Percentiles rank a stretch among this genome's conserved stretches.
These are phyloP conservation scores for Lepus oiostolus DNA, from an alignment of 2,797 vertebrate genomes.

Conservation along the genomic window DNA sequence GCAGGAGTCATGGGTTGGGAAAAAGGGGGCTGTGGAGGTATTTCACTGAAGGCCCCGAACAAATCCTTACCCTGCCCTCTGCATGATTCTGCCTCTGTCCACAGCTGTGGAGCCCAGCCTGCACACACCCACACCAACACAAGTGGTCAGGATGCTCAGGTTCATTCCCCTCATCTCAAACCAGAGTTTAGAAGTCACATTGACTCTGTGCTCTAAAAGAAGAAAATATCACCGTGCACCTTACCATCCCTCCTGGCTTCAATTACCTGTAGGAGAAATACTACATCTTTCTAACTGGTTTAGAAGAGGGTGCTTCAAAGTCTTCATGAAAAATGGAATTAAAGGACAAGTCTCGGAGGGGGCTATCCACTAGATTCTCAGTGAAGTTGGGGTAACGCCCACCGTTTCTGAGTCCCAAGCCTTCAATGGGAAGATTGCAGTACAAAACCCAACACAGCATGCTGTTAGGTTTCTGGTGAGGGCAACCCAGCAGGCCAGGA, in stretches of 20 bases:
- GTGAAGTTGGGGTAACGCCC: no score
- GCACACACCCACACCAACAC: neutral
- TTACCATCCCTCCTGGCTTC: neutral
- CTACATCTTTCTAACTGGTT: neutral
- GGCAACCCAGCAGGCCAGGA: neutral
- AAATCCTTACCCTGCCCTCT: neutral
- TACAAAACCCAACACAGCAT: neutral
- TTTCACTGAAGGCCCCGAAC: neutral
- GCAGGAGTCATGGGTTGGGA: neutral
- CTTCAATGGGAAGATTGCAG: neutral
- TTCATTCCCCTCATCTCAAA: neutral
- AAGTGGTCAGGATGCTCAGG: slow-evolving; percentile 2
- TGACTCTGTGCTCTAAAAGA: neutral
- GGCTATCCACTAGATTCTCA: neutral
- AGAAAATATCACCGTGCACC: neutral
- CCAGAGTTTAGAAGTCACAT: neutral
- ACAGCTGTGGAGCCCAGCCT: neutral
- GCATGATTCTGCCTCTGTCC: neutral
- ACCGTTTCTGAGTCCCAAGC: neutral
- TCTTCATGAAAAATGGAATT: no score
- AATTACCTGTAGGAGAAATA: neutral
- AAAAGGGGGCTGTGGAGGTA: neutral
- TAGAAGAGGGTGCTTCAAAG: no score
- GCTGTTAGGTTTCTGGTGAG: neutral
- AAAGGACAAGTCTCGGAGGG: neutral